Conservation (phyloP, 2,113 vertebrate species). For the Malurus cyaneus region DNA sequence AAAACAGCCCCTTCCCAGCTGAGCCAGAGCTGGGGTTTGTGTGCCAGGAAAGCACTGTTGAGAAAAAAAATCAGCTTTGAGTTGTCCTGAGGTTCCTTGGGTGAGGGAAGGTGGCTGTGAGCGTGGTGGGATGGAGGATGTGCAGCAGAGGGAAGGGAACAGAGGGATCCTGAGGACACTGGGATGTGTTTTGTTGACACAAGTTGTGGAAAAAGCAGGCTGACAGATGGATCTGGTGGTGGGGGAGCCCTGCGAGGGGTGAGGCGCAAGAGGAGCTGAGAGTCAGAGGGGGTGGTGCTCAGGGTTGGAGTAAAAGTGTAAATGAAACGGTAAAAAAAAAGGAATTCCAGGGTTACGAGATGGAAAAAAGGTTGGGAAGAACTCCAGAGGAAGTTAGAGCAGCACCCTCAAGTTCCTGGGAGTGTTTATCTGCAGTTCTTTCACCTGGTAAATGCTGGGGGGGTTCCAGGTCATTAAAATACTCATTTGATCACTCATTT, state of each 20-base stretch:
- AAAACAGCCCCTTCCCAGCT: neutral
- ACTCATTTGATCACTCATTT: neutral
- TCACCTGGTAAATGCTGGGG: neutral
- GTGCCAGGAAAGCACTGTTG: neutral
- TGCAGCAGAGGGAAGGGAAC: neutral
- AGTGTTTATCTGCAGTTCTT: neutral
- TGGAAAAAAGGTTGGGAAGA: neutral
- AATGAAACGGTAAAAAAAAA: neutral
- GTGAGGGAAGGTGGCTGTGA: accelerated
- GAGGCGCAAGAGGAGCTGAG: neutral
- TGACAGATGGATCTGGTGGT: neutral
- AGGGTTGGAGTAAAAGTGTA: neutral
- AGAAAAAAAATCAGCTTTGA: neutral
- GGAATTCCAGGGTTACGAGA: neutral
- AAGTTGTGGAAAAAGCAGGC: neutral
- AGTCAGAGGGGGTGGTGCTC: neutral
- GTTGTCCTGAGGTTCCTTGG: neutral
- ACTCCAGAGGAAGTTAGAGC: neutral
- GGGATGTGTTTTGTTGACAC: neutral
- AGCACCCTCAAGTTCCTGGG: neutral
- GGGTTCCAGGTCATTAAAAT: neutral
- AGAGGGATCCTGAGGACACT: neutral
- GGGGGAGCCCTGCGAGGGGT: neutral
- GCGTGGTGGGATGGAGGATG: neutral
- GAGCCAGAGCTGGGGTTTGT: neutral